Conservation (phyloP, 2,113 vertebrate species). For the Madoqua kirkii region DNA sequence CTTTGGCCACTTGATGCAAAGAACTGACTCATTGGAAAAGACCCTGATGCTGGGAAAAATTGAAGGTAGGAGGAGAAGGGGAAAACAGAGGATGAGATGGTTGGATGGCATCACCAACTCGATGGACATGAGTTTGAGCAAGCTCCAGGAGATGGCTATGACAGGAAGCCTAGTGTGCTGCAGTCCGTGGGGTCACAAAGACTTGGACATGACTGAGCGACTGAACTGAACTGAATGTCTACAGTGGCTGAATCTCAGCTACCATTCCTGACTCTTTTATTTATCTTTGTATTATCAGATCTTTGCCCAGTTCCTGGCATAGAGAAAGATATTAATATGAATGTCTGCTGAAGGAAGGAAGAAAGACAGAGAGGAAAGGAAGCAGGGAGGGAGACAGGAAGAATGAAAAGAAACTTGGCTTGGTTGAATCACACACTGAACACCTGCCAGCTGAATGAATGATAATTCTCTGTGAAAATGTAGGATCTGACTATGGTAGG, state of each 20-base stretch:
- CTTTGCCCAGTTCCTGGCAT: neutral
- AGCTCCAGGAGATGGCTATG: neutral
- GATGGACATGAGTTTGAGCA: neutral
- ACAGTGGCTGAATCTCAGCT: neutral
- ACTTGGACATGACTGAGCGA: rapidly evolving
- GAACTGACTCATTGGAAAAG: neutral
- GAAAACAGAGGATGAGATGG: neutral
- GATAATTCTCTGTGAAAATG: neutral
- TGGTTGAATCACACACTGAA: neutral
- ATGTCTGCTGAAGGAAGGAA: neutral
- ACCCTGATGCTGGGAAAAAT: neutral
- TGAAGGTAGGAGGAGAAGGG: neutral
- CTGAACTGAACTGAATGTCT: neutral
- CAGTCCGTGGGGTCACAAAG: neutral
- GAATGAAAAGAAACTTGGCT: neutral
- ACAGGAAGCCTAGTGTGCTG: neutral
- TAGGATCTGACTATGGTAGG: too few relatives aligned
- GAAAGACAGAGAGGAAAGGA: too few relatives aligned
- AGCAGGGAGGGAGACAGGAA: neutral
- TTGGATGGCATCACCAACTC: neutral
- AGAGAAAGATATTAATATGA: neutral
- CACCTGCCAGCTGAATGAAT: neutral
- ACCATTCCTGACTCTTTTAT: neutral
- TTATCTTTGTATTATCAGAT: neutral
- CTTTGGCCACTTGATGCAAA: neutral